Base-by-base conservation (phyloP, 2,113 vertebrate genomes). In the Paracyprichromis sp. region DNA sequence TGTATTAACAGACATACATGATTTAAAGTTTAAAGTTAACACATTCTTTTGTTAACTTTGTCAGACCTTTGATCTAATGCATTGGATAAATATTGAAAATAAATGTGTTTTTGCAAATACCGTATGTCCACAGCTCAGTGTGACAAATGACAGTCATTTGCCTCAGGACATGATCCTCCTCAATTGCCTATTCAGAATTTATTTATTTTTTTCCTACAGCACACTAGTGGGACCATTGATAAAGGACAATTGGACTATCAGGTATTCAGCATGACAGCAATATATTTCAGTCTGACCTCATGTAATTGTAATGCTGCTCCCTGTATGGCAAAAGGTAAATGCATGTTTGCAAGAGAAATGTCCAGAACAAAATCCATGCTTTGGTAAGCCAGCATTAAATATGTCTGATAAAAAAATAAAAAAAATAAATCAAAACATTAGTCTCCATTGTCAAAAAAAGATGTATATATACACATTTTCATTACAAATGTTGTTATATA, bases 131-230 rank as follows among this genome's bases (percentile, higher is more conserved):
- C 69, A 10, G 83, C 5, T 29, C 56, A 38, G 54, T 53, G 45
- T 63, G 79, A 90, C 81, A 89, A 90, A 92, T 89, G 84, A 66
- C 61, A 50, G 82, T 54, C 76, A 88, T 89, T 91, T 91, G 80
- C 84, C 66, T 81, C 80, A n/a, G 78, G 89, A 83, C 87, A 69
- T 36, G 61, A 91, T 91, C 83, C 63, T 80, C 82, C 88, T 80
- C 84, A 79, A 83, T 45, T 84, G 81, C 78, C 56, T 79, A 43
- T 83, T 91, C 24, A 45, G 56, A 79, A 86, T 82, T 66, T 36
- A n/a, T 4, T 50, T 34, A n/a, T 34, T 0, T 21, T 80, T 21
- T 21, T 36, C 61, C 21, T 29, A 76, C 83, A 85, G 87, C 56
- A 45, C 16, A 56, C 26, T 24, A 53, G 43, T 78, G 40, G 56